These are phyloP conservation scores for Drosophila lowei DNA, from an alignment of 1,140 invertebrate species.

Conservation along the genomic window DNA sequence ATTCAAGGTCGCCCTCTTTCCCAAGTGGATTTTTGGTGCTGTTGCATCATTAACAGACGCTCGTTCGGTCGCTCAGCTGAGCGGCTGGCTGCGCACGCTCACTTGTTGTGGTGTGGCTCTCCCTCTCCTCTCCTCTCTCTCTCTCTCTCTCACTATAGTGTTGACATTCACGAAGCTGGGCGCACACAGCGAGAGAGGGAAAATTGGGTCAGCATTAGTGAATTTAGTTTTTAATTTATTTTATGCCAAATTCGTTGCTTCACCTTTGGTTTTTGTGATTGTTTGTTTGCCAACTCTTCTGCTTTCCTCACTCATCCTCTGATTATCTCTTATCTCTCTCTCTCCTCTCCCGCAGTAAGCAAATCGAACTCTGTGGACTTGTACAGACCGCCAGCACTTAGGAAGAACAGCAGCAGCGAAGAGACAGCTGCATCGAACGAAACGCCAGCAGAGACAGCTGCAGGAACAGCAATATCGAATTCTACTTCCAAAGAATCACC, in stretches of 20 bases:
- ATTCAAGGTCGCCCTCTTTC: constrained; percentile 76
- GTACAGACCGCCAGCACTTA: constrained; percentile 76
- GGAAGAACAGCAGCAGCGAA: constrained; percentile 64
- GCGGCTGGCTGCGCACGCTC: constrained; percentile 45
- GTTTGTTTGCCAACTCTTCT: constrained; percentile 42
- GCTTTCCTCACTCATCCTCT: constrained; percentile 8
- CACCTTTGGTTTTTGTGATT: constrained; percentile 34
- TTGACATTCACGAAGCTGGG: constrained; percentile 75
- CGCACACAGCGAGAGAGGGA: constrained; percentile 34
- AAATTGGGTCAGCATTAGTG: constrained; percentile 75
- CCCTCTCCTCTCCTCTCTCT: constrained; percentile 20
- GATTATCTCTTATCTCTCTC: background rate
- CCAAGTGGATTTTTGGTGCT: constrained; percentile 36
- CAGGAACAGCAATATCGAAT: constrained; percentile 38
- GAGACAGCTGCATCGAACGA: constrained; percentile 47
- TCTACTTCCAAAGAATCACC: constrained; percentile 54
- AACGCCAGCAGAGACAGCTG: constrained; percentile 43
- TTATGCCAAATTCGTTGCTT: constrained; percentile 68
- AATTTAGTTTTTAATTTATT: constrained; percentile 62
- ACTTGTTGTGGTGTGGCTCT: constrained; percentile 19
- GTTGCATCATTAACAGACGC: constrained; percentile 61
- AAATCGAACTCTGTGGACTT: constrained; percentile 81
- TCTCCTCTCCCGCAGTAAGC: constrained; percentile 52
- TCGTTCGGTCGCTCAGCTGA: constrained; percentile 29
- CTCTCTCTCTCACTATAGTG: constrained; percentile 60